phyloP scores from a whole-genome alignment of 1,140 invertebrate genomes.

The Sitobion miscanthi region DNA sequence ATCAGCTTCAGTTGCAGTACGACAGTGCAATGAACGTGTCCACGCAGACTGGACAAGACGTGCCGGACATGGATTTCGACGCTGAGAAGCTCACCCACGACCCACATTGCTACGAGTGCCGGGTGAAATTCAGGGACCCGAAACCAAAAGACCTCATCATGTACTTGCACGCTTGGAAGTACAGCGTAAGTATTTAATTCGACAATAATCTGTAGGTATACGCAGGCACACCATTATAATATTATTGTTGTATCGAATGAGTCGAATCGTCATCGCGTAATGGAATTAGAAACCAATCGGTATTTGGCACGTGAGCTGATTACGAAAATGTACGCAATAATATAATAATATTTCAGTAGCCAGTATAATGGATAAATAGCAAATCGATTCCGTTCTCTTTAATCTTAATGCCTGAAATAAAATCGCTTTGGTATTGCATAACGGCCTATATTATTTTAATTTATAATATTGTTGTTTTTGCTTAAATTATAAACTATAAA shows the following conservation, averaged over 20 bases:
- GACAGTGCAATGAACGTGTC: constrained; percentile 74
- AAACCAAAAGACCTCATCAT: constrained; percentile 89
- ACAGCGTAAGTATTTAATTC: constrained; percentile 58
- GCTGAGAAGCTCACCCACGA: constrained; percentile 80
- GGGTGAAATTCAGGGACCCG: constrained; percentile 88
- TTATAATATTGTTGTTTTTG: neutral
- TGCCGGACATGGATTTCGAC: constrained; percentile 72
- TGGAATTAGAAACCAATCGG: neutral
- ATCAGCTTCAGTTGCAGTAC: constrained; percentile 36
- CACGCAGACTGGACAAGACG: constrained; percentile 81
- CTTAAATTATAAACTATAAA: neutral
- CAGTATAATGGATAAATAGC: neutral
- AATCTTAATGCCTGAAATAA: neutral
- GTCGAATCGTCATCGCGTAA: neutral
- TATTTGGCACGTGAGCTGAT: neutral
- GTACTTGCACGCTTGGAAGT: constrained; percentile 88
- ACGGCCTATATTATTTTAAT: neutral
- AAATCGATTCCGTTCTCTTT: neutral
- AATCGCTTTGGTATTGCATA: neutral
- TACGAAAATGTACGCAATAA: neutral
- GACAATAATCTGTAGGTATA: neutral
- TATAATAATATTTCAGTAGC: neutral
- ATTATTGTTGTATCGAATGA: neutral
- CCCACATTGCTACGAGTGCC: constrained; percentile 90
- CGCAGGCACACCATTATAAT: neutral